Evolutionary conservation across 2,888 invertebrate genomes (phyloP), one percentile per base, ranked within the genome.

Genomic region (Sipha maydis): DNA sequence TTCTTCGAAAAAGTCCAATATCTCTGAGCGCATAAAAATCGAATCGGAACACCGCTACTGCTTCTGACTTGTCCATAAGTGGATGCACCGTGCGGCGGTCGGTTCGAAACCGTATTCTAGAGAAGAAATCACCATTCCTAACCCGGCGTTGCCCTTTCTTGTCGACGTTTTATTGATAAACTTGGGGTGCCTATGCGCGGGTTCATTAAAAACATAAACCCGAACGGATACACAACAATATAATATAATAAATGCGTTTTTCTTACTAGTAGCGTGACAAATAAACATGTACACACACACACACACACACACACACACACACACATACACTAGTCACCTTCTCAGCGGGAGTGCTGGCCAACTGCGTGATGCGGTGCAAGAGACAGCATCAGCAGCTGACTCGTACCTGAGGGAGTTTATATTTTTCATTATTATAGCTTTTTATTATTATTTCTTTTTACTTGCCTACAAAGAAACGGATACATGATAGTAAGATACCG

Each of bases 121-220:
- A 14, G 9, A 67, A 67, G 38, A 67, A 67, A 80, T 80, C 80
- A 67, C 67, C 67, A 67, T 67, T 38, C 38, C 73, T 1, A 28
- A 56, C 73, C 54, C 54, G n/a, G 25, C 34, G 56, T n/a, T 19
- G 83, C 67, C 76, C 34, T 77, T 83, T 83, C 28, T 21, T 28
- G 83, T 56, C 83, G 73, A 67, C 75, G 76, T 56, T 84, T 67
- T 77, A 28, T 85, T 41, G 85, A 85, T 67, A 61, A n/a, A 28
- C 76, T 56, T 21, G 38, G 54, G 25, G 73, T n/a, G 19, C 31
- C 54, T 61, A 28, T 41, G 19, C 76, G 28, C 41, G 76, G 75
- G 84, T 85, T 85, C 85, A 85, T 85, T 85, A 85, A 85, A 85
- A 85, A 85, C 61, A 41, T 31, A 67, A 77, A 67, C 85, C 67